Evolutionary conservation across 2,797 vertebrate genomes (phyloP), one percentile per base, ranked within the genome.

Genomic region (Anguilla anguilla): DNA sequence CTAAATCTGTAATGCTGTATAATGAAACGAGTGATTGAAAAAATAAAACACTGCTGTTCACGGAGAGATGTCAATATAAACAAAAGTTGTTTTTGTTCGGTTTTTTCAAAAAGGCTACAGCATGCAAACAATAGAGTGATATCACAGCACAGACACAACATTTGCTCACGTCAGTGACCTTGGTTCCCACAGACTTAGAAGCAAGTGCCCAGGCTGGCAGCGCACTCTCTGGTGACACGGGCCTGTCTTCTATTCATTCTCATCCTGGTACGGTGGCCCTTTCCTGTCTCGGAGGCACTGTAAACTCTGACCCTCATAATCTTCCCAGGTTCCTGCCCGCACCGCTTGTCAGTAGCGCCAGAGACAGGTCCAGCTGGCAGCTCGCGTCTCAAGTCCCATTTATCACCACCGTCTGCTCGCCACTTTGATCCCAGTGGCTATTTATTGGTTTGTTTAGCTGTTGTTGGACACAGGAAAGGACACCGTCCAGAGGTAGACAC

Each of bases 121-220:
- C 94, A 90, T 74, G 88, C 91, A 93, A 95, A 96, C 95, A 96
- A 96, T 96, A 92, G 94, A 85, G 92, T 91, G 94, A 95, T 93
- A 93, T 92, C 91, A 91, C 89, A 61, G n/a, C 89, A 89, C 89
- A 89, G 87, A 67, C 87, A 64, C 81, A 91, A 91, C 91, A 61
- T 88, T 85, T 2, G 90, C 93, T 94, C 92, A 95, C 94, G 93
- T 92, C 94, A 13, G 35, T 92, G 92, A 93, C 94, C 93, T 94
- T 92, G 94, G 95, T 96, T 96, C 94, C 94, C 96, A 96, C 94
- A 95, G 90, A 31, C 88, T 93, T 92, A 83, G 46, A 19, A 28
- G 59, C n/a, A 89, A 90, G 88, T n/a, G 35, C 13, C 74, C 15
- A 43, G 74, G 35, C 35, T 22, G 17, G 35, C 31, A 19, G 74